Percentiles rank a stretch among this genome's conserved stretches.
Conservation (phyloP, 2,797 vertebrate genomes). For the Pseudocheirus occidentalis region DNA sequence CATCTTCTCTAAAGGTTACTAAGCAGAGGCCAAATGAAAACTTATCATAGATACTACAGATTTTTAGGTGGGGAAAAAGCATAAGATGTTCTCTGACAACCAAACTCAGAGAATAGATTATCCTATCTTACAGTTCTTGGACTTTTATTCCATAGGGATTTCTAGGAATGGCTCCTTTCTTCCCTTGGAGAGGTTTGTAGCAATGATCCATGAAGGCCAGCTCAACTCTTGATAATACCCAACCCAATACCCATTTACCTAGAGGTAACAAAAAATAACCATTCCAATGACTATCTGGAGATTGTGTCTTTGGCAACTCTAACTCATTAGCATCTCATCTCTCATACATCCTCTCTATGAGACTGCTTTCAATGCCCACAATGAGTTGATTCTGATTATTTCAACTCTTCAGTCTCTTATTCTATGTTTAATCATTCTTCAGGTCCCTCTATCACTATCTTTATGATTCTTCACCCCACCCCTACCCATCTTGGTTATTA, state of each 20-base stretch:
- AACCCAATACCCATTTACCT: not conserved
- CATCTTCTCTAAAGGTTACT: not conserved
- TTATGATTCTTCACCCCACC: not conserved
- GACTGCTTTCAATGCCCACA: not conserved
- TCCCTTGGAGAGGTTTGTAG: not conserved
- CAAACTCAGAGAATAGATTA: not conserved
- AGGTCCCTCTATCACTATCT: not conserved
- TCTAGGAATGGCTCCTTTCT: not conserved
- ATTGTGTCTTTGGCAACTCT: not conserved
- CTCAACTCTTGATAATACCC: not conserved
- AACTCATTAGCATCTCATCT: not conserved
- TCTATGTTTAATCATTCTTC: not conserved
- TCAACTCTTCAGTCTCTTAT: not conserved
- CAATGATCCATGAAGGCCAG: not conserved
- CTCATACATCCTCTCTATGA: not conserved
- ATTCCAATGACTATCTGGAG: not conserved
- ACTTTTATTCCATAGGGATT: not conserved
- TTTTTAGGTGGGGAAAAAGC: not conserved
- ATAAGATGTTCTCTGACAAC: not conserved
- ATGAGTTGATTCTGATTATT: not conserved
- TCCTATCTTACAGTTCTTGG: not conserved
- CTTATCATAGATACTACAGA: not conserved
- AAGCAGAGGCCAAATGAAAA: not conserved
- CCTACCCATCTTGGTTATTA: not conserved
- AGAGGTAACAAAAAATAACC: not conserved